phyloP scores from a whole-genome alignment of 2,797 vertebrate species.

The Florisuga fusca region DNA sequence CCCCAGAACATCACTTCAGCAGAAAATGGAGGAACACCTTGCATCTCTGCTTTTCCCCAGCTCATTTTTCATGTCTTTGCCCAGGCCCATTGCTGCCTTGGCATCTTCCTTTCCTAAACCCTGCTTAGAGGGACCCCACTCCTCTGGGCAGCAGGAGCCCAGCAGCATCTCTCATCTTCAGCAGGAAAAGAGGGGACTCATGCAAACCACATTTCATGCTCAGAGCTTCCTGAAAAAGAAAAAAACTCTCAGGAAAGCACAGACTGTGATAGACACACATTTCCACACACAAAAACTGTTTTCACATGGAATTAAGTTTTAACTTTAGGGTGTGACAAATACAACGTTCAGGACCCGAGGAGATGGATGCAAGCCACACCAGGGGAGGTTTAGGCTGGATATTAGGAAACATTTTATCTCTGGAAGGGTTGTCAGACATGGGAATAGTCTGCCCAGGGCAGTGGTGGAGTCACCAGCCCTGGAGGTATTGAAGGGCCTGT shows the following conservation, averaged over 20 bases:
- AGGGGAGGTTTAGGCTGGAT: no score
- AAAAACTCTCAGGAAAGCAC: background rate
- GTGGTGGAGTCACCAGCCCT: no score
- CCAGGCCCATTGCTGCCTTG: background rate
- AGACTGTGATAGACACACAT: rapidly evolving
- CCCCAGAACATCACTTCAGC: background rate
- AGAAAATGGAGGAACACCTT: background rate
- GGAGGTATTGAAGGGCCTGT: no score
- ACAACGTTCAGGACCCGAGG: no score
- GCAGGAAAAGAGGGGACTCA: background rate
- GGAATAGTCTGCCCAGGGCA: no score
- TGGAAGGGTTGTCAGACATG: no score
- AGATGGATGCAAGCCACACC: no score
- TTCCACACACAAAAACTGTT: background rate
- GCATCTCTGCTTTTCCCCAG: background rate
- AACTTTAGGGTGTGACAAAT: background rate
- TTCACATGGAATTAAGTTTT: background rate
- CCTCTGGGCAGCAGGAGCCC: background rate
- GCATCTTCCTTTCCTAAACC: background rate
- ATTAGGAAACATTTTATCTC: no score
- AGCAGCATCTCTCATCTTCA: rapidly evolving
- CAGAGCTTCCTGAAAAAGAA: background rate
- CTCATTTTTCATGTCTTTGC: background rate
- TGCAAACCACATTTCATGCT: rapidly evolving
- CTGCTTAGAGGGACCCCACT: rapidly evolving